A percentile compares a stretch with the other conserved stretches of the same genome.
Evolutionary conservation across 2,797 vertebrate genomes (phyloP).

Genomic region (Anniella stebbinsi): DNA sequence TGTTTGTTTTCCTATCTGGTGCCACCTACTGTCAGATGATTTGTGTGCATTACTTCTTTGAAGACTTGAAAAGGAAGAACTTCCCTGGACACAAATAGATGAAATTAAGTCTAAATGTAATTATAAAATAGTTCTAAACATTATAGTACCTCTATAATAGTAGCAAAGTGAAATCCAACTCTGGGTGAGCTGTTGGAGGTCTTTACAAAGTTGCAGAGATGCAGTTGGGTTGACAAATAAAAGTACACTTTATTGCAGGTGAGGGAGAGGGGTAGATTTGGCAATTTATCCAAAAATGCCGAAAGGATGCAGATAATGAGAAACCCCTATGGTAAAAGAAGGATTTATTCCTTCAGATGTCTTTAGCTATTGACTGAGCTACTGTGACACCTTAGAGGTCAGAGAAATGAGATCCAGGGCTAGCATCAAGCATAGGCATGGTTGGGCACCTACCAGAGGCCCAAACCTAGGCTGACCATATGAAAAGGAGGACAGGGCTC

Average conservation of each 20-base stretch:
- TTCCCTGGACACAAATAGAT: neutral
- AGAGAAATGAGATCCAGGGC: neutral
- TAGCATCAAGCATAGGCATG: too few species aligned
- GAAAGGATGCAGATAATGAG: neutral
- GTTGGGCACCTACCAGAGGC: too few species aligned
- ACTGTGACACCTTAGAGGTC: too few species aligned
- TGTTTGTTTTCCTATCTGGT: neutral
- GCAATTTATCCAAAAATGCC: neutral
- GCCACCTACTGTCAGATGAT: neutral
- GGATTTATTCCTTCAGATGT: neutral
- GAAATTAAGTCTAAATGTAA: neutral
- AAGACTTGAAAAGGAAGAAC: neutral
- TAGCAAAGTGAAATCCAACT: neutral
- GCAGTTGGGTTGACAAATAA: neutral
- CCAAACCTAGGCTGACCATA: too few species aligned
- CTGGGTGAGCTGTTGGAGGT: neutral
- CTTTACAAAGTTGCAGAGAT: neutral
- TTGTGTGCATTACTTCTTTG: neutral
- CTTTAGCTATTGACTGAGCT: neutral
- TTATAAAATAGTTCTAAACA: neutral
- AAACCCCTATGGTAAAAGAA: neutral
- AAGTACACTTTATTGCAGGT: neutral
- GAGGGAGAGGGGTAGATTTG: neutral
- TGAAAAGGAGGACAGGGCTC: too few species aligned
- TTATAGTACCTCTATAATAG: neutral